A percentile compares a stretch with the other conserved stretches of the same genome.
Conservation (phyloP, 2,113 vertebrate genomes). For the Corythoichthys intestinalis region DNA sequence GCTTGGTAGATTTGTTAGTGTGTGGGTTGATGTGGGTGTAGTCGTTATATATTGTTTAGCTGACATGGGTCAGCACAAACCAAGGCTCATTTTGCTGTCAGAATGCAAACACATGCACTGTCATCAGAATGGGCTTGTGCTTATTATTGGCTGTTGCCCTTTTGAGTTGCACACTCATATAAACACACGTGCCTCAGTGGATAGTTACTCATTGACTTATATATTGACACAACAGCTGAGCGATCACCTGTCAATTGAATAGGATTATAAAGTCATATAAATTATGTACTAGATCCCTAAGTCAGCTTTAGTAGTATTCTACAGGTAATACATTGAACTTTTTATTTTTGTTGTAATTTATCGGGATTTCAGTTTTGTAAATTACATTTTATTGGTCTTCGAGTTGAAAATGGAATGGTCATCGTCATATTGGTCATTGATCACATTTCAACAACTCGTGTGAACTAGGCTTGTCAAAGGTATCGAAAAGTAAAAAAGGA, state of each 20-base stretch:
- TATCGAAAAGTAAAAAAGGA: too few relatives aligned
- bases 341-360: neutral
- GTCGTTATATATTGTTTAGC: neutral
- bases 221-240: neutral
- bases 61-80: constrained; percentile 3
- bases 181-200: constrained; percentile 20
- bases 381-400: too few relatives aligned
- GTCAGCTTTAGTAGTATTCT: too few relatives aligned
- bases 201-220: constrained; percentile 39
- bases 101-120: constrained; percentile 10
- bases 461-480: neutral
- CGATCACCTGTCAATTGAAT: neutral
- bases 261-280: neutral
- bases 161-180: constrained; percentile 17
- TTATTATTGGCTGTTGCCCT: constrained; percentile 24
- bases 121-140: constrained; percentile 24
- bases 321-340: neutral
- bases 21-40: constrained; percentile 13
- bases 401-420: neutral
- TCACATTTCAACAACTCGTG: constrained; percentile 23
- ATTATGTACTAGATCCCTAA: neutral
- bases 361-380: too few relatives aligned
- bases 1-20: constrained; percentile 14
- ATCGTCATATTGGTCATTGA: constrained; percentile 15
- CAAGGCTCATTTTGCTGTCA: constrained; percentile 2